These are phyloP conservation scores for Pentalonia nigronervosa DNA, from an alignment of 1,140 invertebrate species.

Conservation along the genomic window DNA sequence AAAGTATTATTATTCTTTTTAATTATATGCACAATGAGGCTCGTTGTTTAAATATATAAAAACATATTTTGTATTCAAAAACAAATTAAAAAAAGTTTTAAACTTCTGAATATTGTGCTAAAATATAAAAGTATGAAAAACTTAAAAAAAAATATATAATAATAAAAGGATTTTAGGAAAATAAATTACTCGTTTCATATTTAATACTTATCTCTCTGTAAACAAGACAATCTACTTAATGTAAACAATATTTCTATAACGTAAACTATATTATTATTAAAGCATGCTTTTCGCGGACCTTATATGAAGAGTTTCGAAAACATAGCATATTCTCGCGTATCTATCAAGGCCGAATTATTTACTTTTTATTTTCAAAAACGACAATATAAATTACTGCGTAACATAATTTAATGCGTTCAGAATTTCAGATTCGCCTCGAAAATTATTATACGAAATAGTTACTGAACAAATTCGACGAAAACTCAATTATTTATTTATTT, in stretches of 20 bases:
- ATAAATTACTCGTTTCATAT: neutral
- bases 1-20: slow-evolving; percentile 11
- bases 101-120: neutral
- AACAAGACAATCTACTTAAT: neutral
- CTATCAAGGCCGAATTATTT: neutral
- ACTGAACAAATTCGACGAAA: neutral
- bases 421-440: neutral
- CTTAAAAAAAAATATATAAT: neutral
- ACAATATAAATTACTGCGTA: neutral
- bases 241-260: slow-evolving; percentile 9
- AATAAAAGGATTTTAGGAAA: neutral
- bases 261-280: neutral
- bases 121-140: neutral
- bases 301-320: neutral
- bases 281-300: neutral
- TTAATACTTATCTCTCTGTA: slow-evolving; percentile 23
- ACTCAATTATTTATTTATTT: too few species aligned
- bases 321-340: neutral
- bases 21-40: neutral
- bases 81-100: slow-evolving; percentile 2
- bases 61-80: neutral
- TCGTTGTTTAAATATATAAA: slow-evolving; percentile 13
- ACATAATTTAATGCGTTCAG: neutral
- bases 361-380: neutral
- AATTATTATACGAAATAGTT: neutral